A percentile compares a stretch with the other conserved stretches of the same genome.
Evolutionary conservation across 2,113 vertebrate genomes (phyloP).

Genomic region (Himantopus leucocephalus): DNA sequence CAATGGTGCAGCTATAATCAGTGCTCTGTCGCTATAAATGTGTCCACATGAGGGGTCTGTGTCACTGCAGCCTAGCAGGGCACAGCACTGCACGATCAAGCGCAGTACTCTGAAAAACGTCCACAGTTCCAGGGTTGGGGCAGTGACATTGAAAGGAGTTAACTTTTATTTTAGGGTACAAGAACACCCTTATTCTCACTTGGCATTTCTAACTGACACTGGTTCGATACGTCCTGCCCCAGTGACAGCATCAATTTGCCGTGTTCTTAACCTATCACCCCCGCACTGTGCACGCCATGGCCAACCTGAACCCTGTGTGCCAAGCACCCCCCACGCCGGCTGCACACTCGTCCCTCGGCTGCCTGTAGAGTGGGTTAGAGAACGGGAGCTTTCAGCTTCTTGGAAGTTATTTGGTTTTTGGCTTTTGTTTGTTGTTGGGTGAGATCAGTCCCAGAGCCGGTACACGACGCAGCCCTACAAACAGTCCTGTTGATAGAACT

Average conservation of each 20-base stretch:
- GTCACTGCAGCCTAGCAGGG: background rate
- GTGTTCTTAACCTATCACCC: background rate
- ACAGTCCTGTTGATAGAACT: too few species aligned
- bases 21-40: background rate
- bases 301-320: fast-evolving
- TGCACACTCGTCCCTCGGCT: fast-evolving
- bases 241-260: background rate
- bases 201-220: background rate
- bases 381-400: background rate
- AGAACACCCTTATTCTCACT: background rate
- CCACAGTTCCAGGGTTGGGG: background rate
- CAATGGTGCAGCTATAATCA: background rate
- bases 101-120: background rate
- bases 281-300: fast-evolving
- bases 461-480: background rate
- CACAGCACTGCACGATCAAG: background rate
- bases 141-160: background rate
- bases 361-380: fast-evolving
- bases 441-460: background rate
- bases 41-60: slow-evolving; percentile 29
- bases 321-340: background rate
- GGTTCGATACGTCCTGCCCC: background rate
- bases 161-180: background rate
- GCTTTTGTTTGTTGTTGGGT: background rate
- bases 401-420: background rate